A percentile compares a stretch with the other conserved stretches of the same genome.
Evolutionary conservation across 53 echinoderm and acorn worm species (phyloP).

Genomic region (Holothuria scabra): DNA sequence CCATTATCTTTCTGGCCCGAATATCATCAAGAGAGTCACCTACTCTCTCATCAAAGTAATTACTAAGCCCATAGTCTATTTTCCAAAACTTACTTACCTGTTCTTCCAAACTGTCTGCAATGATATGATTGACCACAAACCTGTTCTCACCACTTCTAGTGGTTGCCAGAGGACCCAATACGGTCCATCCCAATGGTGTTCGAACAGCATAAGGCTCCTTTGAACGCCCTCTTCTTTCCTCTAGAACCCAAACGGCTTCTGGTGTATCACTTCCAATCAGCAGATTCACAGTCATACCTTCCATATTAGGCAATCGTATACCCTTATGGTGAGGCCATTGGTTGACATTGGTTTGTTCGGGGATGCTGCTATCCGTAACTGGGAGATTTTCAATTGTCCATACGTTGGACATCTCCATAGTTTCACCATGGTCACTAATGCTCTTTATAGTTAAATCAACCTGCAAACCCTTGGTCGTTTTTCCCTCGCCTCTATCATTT

Average conservation of each 20-base stretch:
- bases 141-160: neutral
- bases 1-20: slow-evolving; percentile 52
- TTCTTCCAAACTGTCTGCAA: slow-evolving; percentile 36
- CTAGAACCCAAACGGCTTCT: slow-evolving; percentile 73
- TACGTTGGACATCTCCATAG: slow-evolving; percentile 32
- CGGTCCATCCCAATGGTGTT: slow-evolving; percentile 63
- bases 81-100: slow-evolving; percentile 57
- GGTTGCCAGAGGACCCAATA: slow-evolving; percentile 34
- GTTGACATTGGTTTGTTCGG: slow-evolving; percentile 30
- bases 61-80: slow-evolving; percentile 40
- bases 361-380: slow-evolving; percentile 14
- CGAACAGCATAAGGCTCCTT: slow-evolving; percentile 66
- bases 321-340: slow-evolving; percentile 50
- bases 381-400: slow-evolving; percentile 55
- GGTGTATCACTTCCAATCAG: slow-evolving; percentile 68
- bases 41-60: slow-evolving; percentile 56
- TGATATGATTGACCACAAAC: slow-evolving; percentile 49
- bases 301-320: slow-evolving; percentile 6
- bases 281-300: slow-evolving; percentile 39
- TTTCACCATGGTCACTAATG: neutral
- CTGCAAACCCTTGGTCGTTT: neutral
- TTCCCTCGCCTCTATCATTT: neutral
- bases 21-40: slow-evolving; percentile 64
- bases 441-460: slow-evolving; percentile 10
- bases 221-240: slow-evolving; percentile 53